Conservation (phyloP, 2,888 invertebrate genomes). For the Chesias legatella region DNA sequence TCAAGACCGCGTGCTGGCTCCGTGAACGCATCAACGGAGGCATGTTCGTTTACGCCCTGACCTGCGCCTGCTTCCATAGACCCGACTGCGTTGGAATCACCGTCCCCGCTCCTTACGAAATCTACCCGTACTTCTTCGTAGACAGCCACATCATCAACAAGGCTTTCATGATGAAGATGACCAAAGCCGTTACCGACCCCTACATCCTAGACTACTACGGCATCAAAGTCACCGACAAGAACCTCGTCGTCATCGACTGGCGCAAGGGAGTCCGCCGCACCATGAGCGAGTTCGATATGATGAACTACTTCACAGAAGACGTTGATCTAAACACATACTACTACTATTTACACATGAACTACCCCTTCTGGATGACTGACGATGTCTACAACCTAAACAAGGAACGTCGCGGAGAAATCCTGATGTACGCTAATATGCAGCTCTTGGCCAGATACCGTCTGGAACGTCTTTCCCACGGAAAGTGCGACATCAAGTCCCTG, state of each 20-base stretch:
- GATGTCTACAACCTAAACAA: conserved; percentile 69
- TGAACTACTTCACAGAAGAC: conserved; percentile 89
- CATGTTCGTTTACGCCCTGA: conserved; percentile 86
- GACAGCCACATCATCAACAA: conserved; percentile 85
- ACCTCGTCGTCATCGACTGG: conserved; percentile 83
- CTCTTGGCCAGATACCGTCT: conserved; percentile 80
- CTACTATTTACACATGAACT: conserved; percentile 84
- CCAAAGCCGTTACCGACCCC: conserved; percentile 78
- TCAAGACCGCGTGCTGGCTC: conserved; percentile 84
- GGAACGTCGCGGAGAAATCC: conserved; percentile 78
- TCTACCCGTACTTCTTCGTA: conserved; percentile 88
- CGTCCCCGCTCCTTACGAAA: conserved; percentile 87
- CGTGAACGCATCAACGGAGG: conserved; percentile 86
- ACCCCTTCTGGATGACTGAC: conserved; percentile 85
- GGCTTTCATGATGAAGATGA: conserved; percentile 83
- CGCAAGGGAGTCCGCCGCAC: conserved; percentile 82
- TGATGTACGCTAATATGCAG: conserved; percentile 82
- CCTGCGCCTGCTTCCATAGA: conserved; percentile 84
- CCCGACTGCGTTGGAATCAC: conserved; percentile 83
- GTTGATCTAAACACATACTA: conserved; percentile 87
- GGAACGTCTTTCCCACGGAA: conserved; percentile 70
- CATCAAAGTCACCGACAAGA: conserved; percentile 74
- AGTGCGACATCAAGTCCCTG: conserved; percentile 73
- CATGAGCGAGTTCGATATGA: conserved; percentile 79
- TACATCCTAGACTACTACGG: conserved; percentile 75